phyloP scores from a whole-genome alignment of 2,888 invertebrate species.

The Eupithecia tripunctaria region DNA sequence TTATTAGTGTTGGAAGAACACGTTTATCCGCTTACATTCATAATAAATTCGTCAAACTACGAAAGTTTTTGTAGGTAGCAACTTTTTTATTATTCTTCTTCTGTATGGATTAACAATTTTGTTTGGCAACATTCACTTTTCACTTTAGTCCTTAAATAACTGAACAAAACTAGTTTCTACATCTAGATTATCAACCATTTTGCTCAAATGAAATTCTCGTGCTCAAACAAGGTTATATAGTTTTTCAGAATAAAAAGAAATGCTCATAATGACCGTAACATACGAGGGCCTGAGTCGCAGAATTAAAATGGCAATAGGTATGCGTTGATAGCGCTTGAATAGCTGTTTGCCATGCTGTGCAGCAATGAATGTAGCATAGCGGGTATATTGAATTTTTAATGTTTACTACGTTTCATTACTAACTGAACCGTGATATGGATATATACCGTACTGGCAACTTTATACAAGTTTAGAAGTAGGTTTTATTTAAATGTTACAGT shows the following conservation, averaged over 20 bases:
- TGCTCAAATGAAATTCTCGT: not conserved
- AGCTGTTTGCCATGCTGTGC: constrained; percentile 36
- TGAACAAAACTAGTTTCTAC: not conserved
- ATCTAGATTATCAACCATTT: not conserved
- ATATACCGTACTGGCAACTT: not conserved
- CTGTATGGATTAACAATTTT: not conserved
- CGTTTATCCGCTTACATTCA: too few species aligned
- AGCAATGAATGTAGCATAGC: not conserved
- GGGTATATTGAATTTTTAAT: constrained; percentile 12
- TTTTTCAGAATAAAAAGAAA: not conserved
- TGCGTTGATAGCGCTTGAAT: constrained; percentile 34
- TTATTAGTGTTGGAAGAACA: too few species aligned
- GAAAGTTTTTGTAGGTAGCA: too few species aligned
- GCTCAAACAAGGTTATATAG: not conserved
- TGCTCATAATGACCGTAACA: constrained; percentile 33
- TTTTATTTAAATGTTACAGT: too few species aligned
- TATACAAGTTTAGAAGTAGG: not conserved
- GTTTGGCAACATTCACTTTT: not conserved
- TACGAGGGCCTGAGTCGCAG: constrained; percentile 38
- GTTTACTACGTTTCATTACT: not conserved
- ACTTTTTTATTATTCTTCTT: not conserved
- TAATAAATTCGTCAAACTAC: too few species aligned
- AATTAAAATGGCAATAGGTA: constrained; percentile 37
- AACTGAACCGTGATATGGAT: not conserved
- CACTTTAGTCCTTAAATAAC: not conserved